Evolutionary conservation across 2,888 invertebrate genomes (phyloP), one percentile per base, ranked within the genome.

Genomic region (Cantharis rufa): DNA sequence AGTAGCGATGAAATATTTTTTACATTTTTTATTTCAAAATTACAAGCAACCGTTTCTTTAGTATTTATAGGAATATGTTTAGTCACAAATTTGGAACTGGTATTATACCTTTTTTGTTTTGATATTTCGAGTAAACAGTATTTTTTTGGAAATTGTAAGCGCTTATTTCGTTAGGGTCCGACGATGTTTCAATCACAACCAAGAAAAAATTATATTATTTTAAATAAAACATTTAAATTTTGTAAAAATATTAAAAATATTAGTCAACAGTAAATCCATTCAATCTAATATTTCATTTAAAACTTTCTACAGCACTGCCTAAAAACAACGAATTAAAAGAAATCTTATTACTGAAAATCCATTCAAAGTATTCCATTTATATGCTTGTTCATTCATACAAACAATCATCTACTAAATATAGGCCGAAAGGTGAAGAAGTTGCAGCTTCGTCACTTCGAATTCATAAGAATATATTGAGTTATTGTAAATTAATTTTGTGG

Each of bases 401-500:
- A 15, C 74, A 74, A 69, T 70, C 70, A 62, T 69, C 63, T 70
- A 70, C 62, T 62, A 70, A 62, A 64, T 63, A 62, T 74, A 74
- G 74, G 74, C 74, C 74, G 62, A 70, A n/a, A 3, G n/a, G 21
- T 28, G 69, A 74, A 70, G 48, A 74, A 24, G 15, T 13, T n/a
- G n/a, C n/a, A 7, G 15, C 70, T 70, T 74, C 74, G 48, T 70
- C 74, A 74, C 15, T 32, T 64, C 32, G 70, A 70, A 70, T 70
- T 74, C 74, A 74, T 74, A 74, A 70, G 74, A 74, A 74, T 48
- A 18, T 69, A 62, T 69, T 32, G 68, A 66, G 48, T 72, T 72
- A 63, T 64, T 21, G 11, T 64, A 69, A 70, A 70, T 81, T 82
- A 87, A 82, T 87, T 87, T 82, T 88, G 88, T 61, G 92, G 92